Conservation (phyloP, 2,113 vertebrate genomes). For the Hydropotes inermis region DNA sequence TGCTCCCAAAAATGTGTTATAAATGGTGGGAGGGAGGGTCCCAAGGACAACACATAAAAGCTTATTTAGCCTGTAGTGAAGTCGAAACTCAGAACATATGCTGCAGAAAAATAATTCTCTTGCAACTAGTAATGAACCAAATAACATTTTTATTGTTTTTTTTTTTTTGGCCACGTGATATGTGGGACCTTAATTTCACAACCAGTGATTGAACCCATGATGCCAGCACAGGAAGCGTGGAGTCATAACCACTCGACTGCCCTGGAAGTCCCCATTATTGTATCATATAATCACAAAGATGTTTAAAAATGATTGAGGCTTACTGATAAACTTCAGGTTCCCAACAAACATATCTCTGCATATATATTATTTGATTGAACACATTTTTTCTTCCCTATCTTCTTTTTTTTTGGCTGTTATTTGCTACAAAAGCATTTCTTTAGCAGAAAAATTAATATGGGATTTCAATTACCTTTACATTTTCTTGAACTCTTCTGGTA, state of each 20-base stretch:
- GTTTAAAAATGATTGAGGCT: neutral
- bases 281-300: neutral
- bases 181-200: neutral
- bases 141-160: neutral
- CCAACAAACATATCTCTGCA: neutral
- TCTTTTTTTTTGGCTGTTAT: neutral
- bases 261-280: neutral
- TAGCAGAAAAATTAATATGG: neutral
- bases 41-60: constrained; percentile 26
- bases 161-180: neutral
- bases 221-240: neutral
- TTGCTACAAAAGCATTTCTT: neutral
- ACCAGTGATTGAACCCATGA: neutral
- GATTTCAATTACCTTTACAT: neutral
- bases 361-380: neutral
- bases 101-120: constrained; percentile 28
- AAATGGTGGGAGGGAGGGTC: neutral
- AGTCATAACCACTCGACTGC: neutral
- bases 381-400: neutral
- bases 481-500: neutral
- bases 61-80: constrained; percentile 40
- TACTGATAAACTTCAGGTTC: neutral
- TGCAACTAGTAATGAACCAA: constrained; percentile 52
- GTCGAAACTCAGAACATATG: constrained; percentile 32
- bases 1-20: constrained; percentile 28